Percentiles rank a stretch among this genome's conserved stretches.
Evolutionary conservation across 53 echinoderm and acorn worm species (phyloP).

Genomic region (Crossaster papposus): DNA sequence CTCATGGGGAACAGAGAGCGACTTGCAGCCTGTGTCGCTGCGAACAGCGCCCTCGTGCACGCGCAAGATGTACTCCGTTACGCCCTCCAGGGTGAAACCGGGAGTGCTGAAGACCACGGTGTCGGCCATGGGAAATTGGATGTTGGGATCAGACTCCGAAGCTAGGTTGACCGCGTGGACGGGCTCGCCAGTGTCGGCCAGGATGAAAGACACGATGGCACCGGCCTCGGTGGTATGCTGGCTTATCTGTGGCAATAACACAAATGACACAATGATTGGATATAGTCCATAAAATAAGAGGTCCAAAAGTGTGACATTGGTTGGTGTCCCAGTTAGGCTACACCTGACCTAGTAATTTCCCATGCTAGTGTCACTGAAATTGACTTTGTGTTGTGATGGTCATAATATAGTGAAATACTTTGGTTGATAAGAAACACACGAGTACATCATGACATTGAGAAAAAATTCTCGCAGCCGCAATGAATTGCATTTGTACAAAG

Average conservation of each 20-base stretch:
- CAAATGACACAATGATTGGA: no score
- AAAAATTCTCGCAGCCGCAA: no score
- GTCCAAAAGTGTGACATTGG: no score
- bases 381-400: no score
- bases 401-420: no score
- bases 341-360: no score
- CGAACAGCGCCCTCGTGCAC: slow-evolving; percentile 60
- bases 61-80: slow-evolving; percentile 34
- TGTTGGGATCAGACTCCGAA: neutral
- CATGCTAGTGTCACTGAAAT: no score
- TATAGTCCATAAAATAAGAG: no score
- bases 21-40: slow-evolving; percentile 46
- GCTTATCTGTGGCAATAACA: slow-evolving; percentile 4
- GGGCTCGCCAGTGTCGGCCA: neutral
- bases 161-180: slow-evolving; percentile 48
- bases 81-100: slow-evolving; percentile 28
- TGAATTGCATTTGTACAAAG: no score
- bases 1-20: neutral
- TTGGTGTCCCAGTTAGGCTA: no score
- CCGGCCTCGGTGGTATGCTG: slow-evolving; percentile 8
- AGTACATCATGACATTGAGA: no score
- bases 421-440: no score
- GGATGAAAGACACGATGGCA: slow-evolving; percentile 49
- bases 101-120: slow-evolving; percentile 39
- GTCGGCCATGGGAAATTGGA: neutral